phyloP scores from a whole-genome alignment of 2,888 invertebrate genomes.

The Trichogramma evanescens region DNA sequence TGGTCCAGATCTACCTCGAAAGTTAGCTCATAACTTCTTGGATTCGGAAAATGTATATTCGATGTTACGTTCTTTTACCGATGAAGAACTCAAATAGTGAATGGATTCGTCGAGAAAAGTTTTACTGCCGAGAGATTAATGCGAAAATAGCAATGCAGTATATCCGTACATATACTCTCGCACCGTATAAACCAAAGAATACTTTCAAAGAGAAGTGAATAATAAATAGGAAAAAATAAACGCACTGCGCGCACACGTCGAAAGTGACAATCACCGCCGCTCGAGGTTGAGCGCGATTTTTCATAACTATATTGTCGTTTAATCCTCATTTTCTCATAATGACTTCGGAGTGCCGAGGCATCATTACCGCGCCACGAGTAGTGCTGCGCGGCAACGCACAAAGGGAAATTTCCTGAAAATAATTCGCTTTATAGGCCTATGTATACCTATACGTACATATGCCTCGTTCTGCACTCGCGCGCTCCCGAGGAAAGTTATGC shows the following conservation, averaged over 20 bases:
- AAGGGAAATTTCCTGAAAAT: conserved; percentile 1
- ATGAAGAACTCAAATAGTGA: too few relatives aligned
- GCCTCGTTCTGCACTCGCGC: too few relatives aligned
- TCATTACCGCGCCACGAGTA: too few relatives aligned
- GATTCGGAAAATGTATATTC: too few relatives aligned
- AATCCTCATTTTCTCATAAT: conserved; percentile 14
- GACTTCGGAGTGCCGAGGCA: not conserved
- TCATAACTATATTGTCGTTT: conserved; percentile 15
- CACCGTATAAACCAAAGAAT: not conserved
- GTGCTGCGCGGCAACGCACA: conserved; percentile 6
- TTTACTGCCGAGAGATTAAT: too few relatives aligned
- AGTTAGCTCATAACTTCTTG: too few relatives aligned
- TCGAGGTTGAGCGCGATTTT: conserved; percentile 7
- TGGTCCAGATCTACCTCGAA: too few relatives aligned
- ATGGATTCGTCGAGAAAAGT: too few relatives aligned
- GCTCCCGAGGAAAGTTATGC: too few relatives aligned
- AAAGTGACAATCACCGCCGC: conserved; percentile 2
- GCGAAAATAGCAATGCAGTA: too few relatives aligned
- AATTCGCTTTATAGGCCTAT: not conserved
- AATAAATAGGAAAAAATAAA: conserved; percentile 4
- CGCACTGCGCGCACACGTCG: not conserved
- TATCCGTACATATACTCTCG: conserved; percentile 17
- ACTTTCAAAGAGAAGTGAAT: conserved; percentile 1
- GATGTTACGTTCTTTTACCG: too few relatives aligned
- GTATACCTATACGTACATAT: not conserved